Base-by-base conservation (phyloP, 2,888 invertebrate species). In the Latrodectus hesperus region DNA sequence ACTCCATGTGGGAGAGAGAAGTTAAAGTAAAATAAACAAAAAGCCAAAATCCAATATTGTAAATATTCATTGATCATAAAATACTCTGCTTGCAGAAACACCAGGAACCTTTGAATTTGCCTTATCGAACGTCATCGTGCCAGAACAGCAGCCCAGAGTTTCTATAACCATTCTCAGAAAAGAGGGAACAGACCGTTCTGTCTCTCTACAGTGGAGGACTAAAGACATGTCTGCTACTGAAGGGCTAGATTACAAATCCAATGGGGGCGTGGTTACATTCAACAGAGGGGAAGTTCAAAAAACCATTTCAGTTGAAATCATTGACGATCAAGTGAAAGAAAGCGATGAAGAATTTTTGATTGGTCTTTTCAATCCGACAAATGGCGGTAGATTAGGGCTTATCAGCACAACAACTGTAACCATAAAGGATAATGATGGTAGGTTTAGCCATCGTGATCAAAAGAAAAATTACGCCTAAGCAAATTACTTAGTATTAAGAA, bases 401-500 rank as follows among this genome's bases (percentile, higher is more conserved):
- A 74, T 68, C 9, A 75, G 52, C n/a, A 38, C 67, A 6, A 26
- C 68, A 8, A 74, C 74, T 6, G 55, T 88, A 0, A 64, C 38
- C 38, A 88, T 88, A 12, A 4, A 52, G 14, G 87, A 83, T 17
- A 65, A 83, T 64, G 70, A 78, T n/a, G 64, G 88, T 88, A 17
- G 73, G 86, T 70, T 64, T 70, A n/a, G 3, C 17, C 11, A 17
- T 22, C 68, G 9, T 64, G 4, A 64, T 16, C 5, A 16, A n/a
- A 5, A 64, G 9, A 64, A 64, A 64, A 64, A 64, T 5, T 38
- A 38, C 5, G 38, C 38, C 38, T 38, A 38, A 38, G 38, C 38
- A 38, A 38, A 38, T 38, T 38, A 38, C 38, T 38, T 38, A 38
- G 4, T 38, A 38, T 38, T 38, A 38, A 38, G 38, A 38, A 6